phyloP scores from a whole-genome alignment of 2,113 vertebrate species.

The Danio rerio region GRCz12tu NC_133199.1:20890001-20890500 shows the following conservation, averaged over 20 bases:
- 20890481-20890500: neutral
- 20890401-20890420: constrained; percentile 11
- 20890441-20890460: neutral
- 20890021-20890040: constrained; percentile 89
- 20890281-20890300: neutral
- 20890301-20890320: neutral
- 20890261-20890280: neutral
- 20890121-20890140: neutral
- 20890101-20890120: neutral
- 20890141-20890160: neutral
- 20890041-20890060: constrained; percentile 69
- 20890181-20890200: neutral
- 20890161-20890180: neutral
- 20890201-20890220: constrained; percentile 1
- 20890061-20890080: constrained; percentile 30
- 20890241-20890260: neutral
- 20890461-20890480: constrained; percentile 11
- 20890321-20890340: neutral
- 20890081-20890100: neutral
- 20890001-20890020: constrained; percentile 90
- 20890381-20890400: neutral
- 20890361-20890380: neutral
- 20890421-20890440: neutral
- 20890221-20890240: neutral
- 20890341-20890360: neutral